Conservation (phyloP, 1,140 invertebrate genomes). For the Zophobas morio region DNA sequence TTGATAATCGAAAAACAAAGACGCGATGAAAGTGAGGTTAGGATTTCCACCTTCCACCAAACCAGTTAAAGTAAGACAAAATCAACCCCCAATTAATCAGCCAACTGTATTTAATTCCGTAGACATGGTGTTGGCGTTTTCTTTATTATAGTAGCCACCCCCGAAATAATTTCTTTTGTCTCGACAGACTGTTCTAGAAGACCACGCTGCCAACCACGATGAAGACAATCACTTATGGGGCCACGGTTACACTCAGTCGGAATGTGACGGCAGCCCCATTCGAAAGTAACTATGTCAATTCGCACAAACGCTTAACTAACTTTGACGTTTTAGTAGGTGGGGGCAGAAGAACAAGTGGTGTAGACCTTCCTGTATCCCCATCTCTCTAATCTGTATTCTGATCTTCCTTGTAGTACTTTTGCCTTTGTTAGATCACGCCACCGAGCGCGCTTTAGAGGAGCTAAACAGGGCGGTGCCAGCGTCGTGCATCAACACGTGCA, state of each 20-base stretch:
- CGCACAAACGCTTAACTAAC: conserved; percentile 5
- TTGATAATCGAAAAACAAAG: not conserved
- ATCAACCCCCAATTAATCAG: not conserved
- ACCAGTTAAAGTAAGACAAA: not conserved
- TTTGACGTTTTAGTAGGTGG: conserved; percentile 65
- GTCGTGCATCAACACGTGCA: conserved; percentile 72
- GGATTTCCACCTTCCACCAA: not conserved
- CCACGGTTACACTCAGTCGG: conserved; percentile 59
- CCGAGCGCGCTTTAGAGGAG: conserved; percentile 66
- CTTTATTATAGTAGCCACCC: too few species aligned
- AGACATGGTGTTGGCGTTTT: not conserved
- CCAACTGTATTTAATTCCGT: not conserved
- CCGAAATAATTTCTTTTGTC: not conserved
- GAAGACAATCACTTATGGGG: conserved; percentile 63
- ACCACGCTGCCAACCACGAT: conserved; percentile 57
- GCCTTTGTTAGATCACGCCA: conserved; percentile 79
- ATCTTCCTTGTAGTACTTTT: conserved; percentile 84
- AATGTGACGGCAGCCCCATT: conserved; percentile 60
- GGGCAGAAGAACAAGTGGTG: conserved; percentile 74
- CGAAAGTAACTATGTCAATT: conserved; percentile 51
- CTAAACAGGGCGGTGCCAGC: conserved; percentile 65
- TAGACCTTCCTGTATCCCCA: conserved; percentile 84
- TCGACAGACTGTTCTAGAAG: conserved; percentile 64
- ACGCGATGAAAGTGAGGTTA: conserved; percentile 1
- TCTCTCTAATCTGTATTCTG: conserved; percentile 81